Base-by-base conservation (phyloP, 2,797 vertebrate genomes). In the Acanthurus tractus region DNA sequence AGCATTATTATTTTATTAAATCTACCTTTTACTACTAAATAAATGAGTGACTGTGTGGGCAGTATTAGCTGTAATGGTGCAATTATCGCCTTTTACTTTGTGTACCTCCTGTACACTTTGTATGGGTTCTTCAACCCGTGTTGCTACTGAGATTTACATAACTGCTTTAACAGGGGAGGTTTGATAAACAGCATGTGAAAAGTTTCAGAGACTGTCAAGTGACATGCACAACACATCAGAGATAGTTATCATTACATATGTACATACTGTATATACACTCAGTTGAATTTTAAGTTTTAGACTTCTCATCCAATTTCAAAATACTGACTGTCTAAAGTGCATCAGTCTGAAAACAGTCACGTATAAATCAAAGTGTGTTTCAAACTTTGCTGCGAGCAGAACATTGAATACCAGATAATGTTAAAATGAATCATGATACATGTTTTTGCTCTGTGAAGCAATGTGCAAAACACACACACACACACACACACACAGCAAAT, bases 81-180 rank as follows among this genome's bases (percentile, higher is more conserved):
- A 83, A 58, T 89, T 84, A 84, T 65, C 64, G 71, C 63, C 75
- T 66, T 78, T 72, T 49, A 23, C 68, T 79, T 77, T n/a, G 29
- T 17, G 15, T 74, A 63, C 53, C 11, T 75, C 48, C 61, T 22
- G 58, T 76, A 56, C 58, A 69, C 45, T 57, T 44, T 69, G 54
- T n/a, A 57, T 65, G 63, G 63, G 55, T 48, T 67, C 18, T 2
- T 74, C 52, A 71, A 40, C 59, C 44, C 5, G 25, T 71, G 64
- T 56, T 62, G 68, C 65, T 56, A 29, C 25, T 15, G 8, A 18
- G 44, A 67, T 72, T 78, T 65, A 64, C 29, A 56, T 45, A 81
- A 50, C 48, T 34, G 4, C 22, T 3, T 64, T 8, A 74, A 63
- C 3, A 7, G 15, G 9, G 45, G 25, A 69, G 36, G 25, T 63